Evolutionary conservation across 2,113 vertebrate genomes (phyloP).

Genomic region (Potamarius usumacintae): DNA sequence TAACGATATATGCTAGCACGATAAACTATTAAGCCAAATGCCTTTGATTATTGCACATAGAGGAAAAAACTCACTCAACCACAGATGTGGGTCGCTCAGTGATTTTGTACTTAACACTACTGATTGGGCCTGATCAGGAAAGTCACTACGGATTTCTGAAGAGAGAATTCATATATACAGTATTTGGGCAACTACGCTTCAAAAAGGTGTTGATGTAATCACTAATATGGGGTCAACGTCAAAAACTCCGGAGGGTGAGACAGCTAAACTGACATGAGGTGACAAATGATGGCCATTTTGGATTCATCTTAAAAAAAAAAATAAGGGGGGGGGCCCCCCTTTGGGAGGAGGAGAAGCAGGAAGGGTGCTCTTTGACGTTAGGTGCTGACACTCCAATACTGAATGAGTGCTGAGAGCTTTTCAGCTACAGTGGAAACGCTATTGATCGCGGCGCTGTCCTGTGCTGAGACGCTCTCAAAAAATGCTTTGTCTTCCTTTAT

Average conservation of each 20-base stretch:
- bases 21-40: constrained; percentile 43
- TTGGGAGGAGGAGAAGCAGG: constrained; percentile 12
- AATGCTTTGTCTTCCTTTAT: constrained; percentile 60
- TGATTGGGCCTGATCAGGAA: not conserved
- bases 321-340: not conserved
- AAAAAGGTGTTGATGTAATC: not conserved
- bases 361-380: constrained; percentile 36
- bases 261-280: not conserved
- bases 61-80: constrained; percentile 3
- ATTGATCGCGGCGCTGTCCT: constrained; percentile 58
- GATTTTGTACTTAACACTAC: not conserved
- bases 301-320: not conserved
- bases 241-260: not conserved
- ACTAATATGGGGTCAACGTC: not conserved
- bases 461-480: constrained; percentile 56
- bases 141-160: not conserved
- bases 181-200: not conserved
- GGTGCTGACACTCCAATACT: constrained; percentile 59
- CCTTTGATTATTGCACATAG: constrained; percentile 32
- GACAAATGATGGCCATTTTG: constrained; percentile 34
- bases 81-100: not conserved
- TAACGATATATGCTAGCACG: constrained; percentile 46
- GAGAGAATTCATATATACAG: not conserved
- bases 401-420: constrained; percentile 47
- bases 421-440: constrained; percentile 57